These are phyloP conservation scores for Lophochroa leadbeateri DNA, from an alignment of 2,113 vertebrate species.

Conservation along the genomic window DNA sequence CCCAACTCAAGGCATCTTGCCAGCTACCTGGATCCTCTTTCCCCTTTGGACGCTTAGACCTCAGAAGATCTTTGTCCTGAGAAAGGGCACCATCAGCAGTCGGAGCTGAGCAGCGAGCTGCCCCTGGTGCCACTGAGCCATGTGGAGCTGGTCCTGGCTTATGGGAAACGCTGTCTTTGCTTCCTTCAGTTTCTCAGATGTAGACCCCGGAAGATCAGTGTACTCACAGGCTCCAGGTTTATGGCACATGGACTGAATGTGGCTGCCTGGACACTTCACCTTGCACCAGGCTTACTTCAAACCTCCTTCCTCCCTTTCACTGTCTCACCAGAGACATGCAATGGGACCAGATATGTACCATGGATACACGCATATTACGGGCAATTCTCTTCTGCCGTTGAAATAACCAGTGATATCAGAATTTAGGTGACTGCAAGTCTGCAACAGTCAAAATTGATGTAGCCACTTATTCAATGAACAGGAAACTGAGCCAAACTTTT, in stretches of 20 bases:
- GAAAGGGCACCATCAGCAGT: neutral
- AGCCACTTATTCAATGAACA: neutral
- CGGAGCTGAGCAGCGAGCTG: neutral
- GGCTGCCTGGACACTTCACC: neutral
- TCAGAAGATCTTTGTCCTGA: neutral
- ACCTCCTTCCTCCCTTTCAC: accelerated
- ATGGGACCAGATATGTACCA: neutral
- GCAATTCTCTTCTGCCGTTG: neutral
- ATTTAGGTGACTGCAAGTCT: neutral
- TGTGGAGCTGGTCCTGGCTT: neutral
- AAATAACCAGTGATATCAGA: neutral
- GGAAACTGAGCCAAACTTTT: neutral
- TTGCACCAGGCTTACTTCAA: neutral
- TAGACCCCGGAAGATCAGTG: neutral
- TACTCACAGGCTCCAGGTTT: neutral
- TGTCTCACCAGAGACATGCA: neutral
- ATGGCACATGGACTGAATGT: neutral
- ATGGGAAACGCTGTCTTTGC: neutral
- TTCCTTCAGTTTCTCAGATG: neutral
- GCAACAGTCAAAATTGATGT: neutral
- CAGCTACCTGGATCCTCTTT: neutral
- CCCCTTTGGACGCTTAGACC: neutral
- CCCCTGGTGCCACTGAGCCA: neutral
- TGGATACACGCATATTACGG: neutral
- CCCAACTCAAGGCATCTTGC: neutral